These are phyloP conservation scores for Silurus glanis DNA, from an alignment of 2,113 vertebrate genomes.

Conservation along the genomic window DNA sequence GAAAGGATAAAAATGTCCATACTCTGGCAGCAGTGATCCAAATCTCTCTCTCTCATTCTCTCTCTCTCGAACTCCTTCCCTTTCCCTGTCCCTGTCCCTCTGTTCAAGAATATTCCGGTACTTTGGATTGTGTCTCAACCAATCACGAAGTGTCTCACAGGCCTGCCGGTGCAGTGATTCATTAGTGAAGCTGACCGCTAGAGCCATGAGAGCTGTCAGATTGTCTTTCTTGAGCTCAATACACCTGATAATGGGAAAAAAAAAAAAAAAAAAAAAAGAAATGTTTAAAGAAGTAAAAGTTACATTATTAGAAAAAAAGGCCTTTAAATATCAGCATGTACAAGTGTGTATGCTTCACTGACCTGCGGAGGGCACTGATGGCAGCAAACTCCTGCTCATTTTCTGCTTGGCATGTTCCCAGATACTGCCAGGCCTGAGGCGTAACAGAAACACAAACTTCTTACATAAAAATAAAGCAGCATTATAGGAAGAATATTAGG, in stretches of 20 bases:
- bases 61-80: constrained; percentile 52
- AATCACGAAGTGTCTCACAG: constrained; percentile 91
- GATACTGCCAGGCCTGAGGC: constrained; percentile 92
- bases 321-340: background rate
- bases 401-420: constrained; percentile 97
- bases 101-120: constrained; percentile 80
- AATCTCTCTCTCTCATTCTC: constrained; percentile 80
- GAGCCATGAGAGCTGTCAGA: constrained; percentile 89
- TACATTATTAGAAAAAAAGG: background rate
- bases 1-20: constrained; percentile 64
- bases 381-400: constrained; percentile 96
- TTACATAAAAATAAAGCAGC: background rate
- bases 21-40: constrained; percentile 91
- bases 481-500: background rate
- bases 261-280: background rate
- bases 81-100: constrained; percentile 61
- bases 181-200: constrained; percentile 96
- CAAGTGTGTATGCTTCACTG: constrained; percentile 52
- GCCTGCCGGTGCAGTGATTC: constrained; percentile 97
- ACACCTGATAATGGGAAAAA: constrained; percentile 73
- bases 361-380: constrained; percentile 95
- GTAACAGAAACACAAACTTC: constrained; percentile 5
- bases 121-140: constrained; percentile 86
- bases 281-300: background rate
- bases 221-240: constrained; percentile 94